Percentiles rank a stretch among this genome's conserved stretches.
Evolutionary conservation across 1,140 invertebrate genomes (phyloP).

Genomic region (Diabrotica undecimpunctata): DNA sequence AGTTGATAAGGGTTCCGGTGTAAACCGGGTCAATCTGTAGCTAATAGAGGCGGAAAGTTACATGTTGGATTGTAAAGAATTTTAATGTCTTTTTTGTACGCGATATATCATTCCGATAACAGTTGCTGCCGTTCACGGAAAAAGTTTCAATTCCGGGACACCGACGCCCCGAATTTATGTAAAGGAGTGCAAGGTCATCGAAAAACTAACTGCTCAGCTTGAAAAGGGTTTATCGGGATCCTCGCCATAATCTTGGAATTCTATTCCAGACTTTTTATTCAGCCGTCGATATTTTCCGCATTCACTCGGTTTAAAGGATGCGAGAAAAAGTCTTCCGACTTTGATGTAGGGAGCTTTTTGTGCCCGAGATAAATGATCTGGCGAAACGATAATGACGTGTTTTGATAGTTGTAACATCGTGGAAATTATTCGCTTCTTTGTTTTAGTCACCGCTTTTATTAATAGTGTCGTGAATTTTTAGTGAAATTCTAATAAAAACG

Average conservation of each 20-base stretch:
- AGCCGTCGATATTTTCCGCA: neutral
- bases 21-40: no score
- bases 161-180: neutral
- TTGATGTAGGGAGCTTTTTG: neutral
- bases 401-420: neutral
- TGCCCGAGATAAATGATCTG: neutral
- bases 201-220: slow-evolving; percentile 2
- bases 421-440: no score
- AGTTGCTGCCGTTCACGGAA: neutral
- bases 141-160: neutral
- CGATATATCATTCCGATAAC: neutral
- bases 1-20: no score
- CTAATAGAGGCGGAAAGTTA: no score
- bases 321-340: slow-evolving; percentile 1
- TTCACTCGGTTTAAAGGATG: neutral
- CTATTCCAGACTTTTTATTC: slow-evolving; percentile 2
- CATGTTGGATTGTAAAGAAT: no score
- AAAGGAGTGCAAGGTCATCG: slow-evolving; percentile 1
- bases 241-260: neutral
- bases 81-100: neutral
- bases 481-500: no score
- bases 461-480: no score
- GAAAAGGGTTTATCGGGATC: slow-evolving; percentile 1
- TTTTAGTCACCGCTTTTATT: no score
- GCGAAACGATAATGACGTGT: neutral